A percentile compares a stretch with the other conserved stretches of the same genome.
These are phyloP conservation scores for Leptodactylus fallax DNA, from an alignment of 2,797 vertebrate genomes.

Conservation along the genomic window DNA sequence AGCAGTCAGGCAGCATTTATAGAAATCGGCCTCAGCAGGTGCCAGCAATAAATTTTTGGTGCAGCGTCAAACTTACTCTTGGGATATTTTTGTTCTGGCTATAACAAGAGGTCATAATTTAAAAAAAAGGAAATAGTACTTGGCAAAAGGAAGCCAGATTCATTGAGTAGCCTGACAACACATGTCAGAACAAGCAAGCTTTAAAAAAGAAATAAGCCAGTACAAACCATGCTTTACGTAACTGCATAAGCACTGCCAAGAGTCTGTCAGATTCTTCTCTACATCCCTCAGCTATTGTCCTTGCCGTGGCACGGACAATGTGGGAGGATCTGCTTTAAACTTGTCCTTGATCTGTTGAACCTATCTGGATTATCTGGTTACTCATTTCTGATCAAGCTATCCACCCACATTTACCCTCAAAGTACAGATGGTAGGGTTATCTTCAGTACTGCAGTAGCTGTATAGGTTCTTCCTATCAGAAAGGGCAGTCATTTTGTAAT, in stretches of 20 bases:
- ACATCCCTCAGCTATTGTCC: background rate
- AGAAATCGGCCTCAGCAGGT: constrained; percentile 17
- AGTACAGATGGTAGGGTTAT: background rate
- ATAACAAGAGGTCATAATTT: constrained; percentile 3
- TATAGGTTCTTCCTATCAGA: too few relatives aligned
- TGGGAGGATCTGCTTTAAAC: background rate
- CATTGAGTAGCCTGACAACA: background rate
- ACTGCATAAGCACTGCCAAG: background rate
- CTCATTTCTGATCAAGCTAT: background rate
- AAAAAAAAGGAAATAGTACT: background rate
- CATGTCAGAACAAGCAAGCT: background rate
- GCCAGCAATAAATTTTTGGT: constrained; percentile 19
- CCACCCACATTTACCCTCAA: background rate
- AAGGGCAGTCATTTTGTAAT: too few relatives aligned
- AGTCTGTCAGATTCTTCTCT: background rate
- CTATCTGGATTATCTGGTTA: background rate
- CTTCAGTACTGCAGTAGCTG: too few relatives aligned
- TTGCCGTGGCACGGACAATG: background rate
- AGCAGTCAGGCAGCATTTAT: background rate
- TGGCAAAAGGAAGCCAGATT: background rate
- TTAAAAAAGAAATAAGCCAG: background rate
- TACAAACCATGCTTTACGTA: background rate
- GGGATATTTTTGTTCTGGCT: background rate
- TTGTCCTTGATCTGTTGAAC: background rate
- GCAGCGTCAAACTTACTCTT: constrained; percentile 1